These are phyloP conservation scores for Capricornis sumatraensis DNA, from an alignment of 2,113 vertebrate genomes.

Conservation along the genomic window DNA sequence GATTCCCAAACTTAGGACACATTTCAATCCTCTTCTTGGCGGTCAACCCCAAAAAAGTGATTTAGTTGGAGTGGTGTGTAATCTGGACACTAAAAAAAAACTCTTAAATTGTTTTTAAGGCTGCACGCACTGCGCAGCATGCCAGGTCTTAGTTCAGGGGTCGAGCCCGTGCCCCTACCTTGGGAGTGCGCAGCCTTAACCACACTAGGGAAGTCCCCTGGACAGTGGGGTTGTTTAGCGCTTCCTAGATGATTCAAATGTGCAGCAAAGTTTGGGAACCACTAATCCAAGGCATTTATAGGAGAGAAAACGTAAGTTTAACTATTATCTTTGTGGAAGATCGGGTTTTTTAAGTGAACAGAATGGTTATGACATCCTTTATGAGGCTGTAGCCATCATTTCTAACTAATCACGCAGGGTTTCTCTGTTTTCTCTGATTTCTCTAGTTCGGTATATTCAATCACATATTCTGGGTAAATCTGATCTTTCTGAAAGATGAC, in stretches of 20 bases:
- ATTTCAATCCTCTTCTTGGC: not conserved
- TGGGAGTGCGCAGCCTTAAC: not conserved
- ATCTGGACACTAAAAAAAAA: not conserved
- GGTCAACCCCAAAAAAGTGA: not conserved
- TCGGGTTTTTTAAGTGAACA: not conserved
- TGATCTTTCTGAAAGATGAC: conserved; percentile 93
- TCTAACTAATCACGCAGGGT: conserved; percentile 58
- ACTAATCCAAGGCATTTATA: not conserved
- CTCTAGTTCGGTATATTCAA: conserved; percentile 80
- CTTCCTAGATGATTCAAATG: not conserved
- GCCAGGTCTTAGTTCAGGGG: not conserved
- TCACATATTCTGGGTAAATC: conserved; percentile 92
- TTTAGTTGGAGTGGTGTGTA: not conserved
- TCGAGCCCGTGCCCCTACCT: not conserved
- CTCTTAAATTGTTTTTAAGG: not conserved
- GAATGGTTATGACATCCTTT: not conserved
- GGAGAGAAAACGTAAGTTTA: not conserved
- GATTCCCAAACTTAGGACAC: not conserved
- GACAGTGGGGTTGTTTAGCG: not conserved
- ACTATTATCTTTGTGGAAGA: not conserved
- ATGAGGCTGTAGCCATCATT: rapidly evolving
- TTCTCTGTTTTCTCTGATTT: conserved; percentile 7
- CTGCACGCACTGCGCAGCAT: not conserved
- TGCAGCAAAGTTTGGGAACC: not conserved
- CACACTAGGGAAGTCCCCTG: not conserved